Conservation (phyloP, 2,113 vertebrate genomes). For the Cairina moschata region DNA sequence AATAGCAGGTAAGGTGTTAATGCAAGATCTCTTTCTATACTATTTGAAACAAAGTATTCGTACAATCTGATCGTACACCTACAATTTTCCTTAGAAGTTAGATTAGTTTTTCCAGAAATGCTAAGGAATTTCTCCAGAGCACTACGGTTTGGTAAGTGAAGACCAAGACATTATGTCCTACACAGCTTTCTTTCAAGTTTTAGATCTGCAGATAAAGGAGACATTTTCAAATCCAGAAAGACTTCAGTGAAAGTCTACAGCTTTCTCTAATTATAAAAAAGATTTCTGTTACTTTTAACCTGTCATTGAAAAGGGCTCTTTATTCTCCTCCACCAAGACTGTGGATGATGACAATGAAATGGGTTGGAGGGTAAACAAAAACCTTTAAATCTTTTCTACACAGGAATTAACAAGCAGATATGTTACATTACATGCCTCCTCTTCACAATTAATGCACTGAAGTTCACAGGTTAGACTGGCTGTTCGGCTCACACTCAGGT, state of each 20-base stretch:
- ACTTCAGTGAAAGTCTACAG: not conserved
- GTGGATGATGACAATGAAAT: not conserved
- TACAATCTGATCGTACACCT: not conserved
- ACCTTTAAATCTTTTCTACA: not conserved
- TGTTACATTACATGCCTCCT: not conserved
- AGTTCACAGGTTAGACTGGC: not conserved
- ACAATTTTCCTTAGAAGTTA: not conserved
- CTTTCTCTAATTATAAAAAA: not conserved
- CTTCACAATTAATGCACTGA: not conserved
- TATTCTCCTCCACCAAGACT: not conserved
- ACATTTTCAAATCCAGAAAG: not conserved
- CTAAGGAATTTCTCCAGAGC: not conserved
- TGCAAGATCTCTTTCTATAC: not conserved
- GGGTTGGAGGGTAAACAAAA: not conserved
- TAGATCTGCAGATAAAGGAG: not conserved
- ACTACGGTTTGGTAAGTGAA: not conserved
- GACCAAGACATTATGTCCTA: not conserved
- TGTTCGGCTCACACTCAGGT: not conserved
- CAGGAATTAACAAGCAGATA: conserved; percentile 6
- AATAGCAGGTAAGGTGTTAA: not conserved
- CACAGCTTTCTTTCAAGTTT: not conserved
- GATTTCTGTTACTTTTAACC: not conserved
- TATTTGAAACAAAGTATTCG: not conserved
- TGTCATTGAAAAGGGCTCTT: not conserved
- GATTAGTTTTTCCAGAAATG: not conserved